phyloP scores from a whole-genome alignment of 2,113 vertebrate genomes.

The Hippocampus guttulatus region DNA sequence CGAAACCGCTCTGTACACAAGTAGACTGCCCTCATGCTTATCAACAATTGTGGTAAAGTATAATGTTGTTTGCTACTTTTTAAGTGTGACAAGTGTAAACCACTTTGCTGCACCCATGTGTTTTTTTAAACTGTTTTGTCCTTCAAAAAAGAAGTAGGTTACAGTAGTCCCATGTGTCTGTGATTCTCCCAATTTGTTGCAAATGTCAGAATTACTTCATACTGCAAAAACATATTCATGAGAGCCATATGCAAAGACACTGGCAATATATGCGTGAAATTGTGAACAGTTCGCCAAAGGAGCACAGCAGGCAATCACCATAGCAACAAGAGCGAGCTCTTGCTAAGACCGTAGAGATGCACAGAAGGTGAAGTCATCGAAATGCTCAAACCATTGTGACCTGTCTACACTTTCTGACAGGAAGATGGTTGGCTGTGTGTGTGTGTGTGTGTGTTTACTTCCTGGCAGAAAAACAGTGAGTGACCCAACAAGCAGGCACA shows the following conservation, averaged over 20 bases:
- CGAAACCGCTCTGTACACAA: too few relatives aligned
- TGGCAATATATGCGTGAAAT: slow-evolving; percentile 20
- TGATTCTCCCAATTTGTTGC: not conserved
- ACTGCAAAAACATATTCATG: not conserved
- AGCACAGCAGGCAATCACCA: slow-evolving; percentile 40
- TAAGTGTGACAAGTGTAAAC: too few relatives aligned
- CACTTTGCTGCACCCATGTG: too few relatives aligned
- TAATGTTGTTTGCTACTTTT: too few relatives aligned
- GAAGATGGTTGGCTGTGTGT: not conserved
- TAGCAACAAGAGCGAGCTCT: slow-evolving; percentile 49
- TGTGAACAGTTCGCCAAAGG: slow-evolving; percentile 23
- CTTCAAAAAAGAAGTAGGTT: too few relatives aligned
- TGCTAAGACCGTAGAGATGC: slow-evolving; percentile 16
- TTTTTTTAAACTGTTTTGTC: too few relatives aligned
- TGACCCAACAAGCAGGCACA: slow-evolving; percentile 14
- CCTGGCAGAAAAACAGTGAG: slow-evolving; percentile 19
- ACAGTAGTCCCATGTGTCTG: too few relatives aligned
- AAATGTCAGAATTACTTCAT: not conserved
- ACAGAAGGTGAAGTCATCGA: not conserved
- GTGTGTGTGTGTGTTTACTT: not conserved
- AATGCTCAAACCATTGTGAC: slow-evolving; percentile 14
- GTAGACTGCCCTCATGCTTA: too few relatives aligned
- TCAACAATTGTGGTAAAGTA: too few relatives aligned
- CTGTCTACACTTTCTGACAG: slow-evolving; percentile 17
- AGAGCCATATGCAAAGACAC: not conserved